Percentiles rank a stretch among this genome's conserved stretches.
Conservation (phyloP, 1,140 invertebrate species). For the Leptinotarsa texana region DNA sequence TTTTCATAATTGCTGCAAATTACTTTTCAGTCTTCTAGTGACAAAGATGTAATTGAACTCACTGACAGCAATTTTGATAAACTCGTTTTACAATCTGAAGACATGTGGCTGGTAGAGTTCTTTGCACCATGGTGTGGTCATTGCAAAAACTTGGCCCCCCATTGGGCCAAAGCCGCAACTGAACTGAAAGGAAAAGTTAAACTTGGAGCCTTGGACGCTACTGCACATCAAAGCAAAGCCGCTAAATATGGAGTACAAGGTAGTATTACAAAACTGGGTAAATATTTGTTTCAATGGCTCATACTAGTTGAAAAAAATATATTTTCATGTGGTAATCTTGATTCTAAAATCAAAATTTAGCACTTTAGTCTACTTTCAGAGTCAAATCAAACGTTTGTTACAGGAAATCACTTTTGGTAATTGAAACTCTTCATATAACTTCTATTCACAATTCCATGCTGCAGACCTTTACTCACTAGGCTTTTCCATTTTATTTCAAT, state of each 20-base stretch:
- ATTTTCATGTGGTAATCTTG: too few relatives aligned
- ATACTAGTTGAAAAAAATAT: not conserved
- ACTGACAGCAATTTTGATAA: constrained; percentile 95
- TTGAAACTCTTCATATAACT: too few relatives aligned
- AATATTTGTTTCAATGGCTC: not conserved
- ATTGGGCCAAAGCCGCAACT: constrained; percentile 92
- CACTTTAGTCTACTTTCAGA: too few relatives aligned
- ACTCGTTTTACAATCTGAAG: constrained; percentile 85
- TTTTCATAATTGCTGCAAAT: too few relatives aligned
- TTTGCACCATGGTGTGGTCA: constrained; percentile 97
- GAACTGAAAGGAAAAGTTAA: constrained; percentile 68
- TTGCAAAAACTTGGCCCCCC: constrained; percentile 94
- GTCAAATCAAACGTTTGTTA: too few relatives aligned
- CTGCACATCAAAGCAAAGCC: constrained; percentile 82
- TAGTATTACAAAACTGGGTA: constrained; percentile 12
- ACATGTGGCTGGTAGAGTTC: constrained; percentile 96
- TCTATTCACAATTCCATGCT: too few relatives aligned
- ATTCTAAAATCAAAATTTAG: too few relatives aligned
- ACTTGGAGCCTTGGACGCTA: constrained; percentile 95
- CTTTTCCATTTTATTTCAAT: too few relatives aligned
- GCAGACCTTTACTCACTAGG: too few relatives aligned
- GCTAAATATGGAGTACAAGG: constrained; percentile 77
- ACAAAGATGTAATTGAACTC: constrained; percentile 85
- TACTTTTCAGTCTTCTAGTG: constrained; percentile 33
- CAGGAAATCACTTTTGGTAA: too few relatives aligned